These are phyloP conservation scores for Pheosia tremula DNA, from an alignment of 2,888 invertebrate genomes.

Conservation along the genomic window DNA sequence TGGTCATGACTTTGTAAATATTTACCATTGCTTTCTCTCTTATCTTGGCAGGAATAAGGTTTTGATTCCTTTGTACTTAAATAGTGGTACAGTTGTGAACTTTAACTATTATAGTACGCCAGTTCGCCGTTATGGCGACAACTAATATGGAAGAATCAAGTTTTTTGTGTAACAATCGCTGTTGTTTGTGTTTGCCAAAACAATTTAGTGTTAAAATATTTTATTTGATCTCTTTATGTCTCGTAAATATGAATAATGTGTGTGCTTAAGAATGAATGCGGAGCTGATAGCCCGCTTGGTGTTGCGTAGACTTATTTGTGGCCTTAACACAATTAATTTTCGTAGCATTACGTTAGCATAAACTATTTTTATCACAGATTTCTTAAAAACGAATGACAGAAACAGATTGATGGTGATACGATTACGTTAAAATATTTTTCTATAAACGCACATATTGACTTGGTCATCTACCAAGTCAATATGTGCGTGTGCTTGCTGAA, in stretches of 20 bases:
- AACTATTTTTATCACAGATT: too few species aligned
- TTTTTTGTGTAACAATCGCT: conserved; percentile 46
- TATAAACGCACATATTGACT: too few species aligned
- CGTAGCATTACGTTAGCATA: too few species aligned
- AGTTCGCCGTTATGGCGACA: conserved; percentile 60
- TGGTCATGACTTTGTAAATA: conserved; percentile 12
- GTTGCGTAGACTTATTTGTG: too few species aligned
- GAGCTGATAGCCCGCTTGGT: too few species aligned
- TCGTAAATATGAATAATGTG: not conserved
- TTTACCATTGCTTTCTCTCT: conserved; percentile 22
- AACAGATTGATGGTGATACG: too few species aligned
- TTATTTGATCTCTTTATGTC: conserved; percentile 16
- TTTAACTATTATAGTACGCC: conserved; percentile 43
- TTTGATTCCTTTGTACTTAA: conserved; percentile 29
- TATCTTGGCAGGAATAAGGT: conserved; percentile 26
- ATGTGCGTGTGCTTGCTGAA: too few species aligned
- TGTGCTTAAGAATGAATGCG: not conserved
- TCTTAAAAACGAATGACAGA: too few species aligned
- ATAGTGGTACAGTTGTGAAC: conserved; percentile 24
- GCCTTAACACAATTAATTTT: too few species aligned
- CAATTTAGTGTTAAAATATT: conserved; percentile 48
- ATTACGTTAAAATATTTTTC: too few species aligned
- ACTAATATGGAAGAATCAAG: conserved; percentile 65
- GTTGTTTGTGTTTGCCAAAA: conserved; percentile 51
- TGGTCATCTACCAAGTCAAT: too few species aligned